These are phyloP conservation scores for Rhingia rostrata DNA, from an alignment of 2,888 invertebrate species.

Conservation along the genomic window DNA sequence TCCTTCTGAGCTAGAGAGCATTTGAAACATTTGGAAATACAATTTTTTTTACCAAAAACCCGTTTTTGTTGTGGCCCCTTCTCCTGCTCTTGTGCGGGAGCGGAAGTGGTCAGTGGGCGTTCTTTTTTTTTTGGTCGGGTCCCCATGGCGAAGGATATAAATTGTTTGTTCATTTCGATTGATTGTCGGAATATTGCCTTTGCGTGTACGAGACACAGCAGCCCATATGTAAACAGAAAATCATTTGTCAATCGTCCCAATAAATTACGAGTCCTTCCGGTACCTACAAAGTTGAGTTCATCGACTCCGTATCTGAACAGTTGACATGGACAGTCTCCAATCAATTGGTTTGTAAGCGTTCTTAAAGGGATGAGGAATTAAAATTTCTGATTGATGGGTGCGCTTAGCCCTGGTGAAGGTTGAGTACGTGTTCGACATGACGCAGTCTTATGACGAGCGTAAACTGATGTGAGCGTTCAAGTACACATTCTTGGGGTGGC, in stretches of 20 bases:
- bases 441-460: conserved; percentile 10
- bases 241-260: conserved; percentile 64
- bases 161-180: conserved; percentile 68
- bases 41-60: conserved; percentile 48
- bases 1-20: conserved; percentile 28
- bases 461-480: conserved; percentile 10
- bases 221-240: conserved; percentile 40
- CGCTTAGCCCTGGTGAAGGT: conserved; percentile 15
- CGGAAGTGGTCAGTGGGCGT: conserved; percentile 1
- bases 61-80: not conserved
- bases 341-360: conserved; percentile 37
- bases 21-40: conserved; percentile 64
- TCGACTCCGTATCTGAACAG: not conserved
- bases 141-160: conserved; percentile 49
- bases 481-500: conserved; percentile 13
- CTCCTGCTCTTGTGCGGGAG: not conserved
- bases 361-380: conserved; percentile 32
- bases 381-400: conserved; percentile 20
- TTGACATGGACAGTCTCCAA: not conserved
- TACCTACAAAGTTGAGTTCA: not conserved
- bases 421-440: conserved; percentile 40
- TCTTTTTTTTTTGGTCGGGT: not conserved
- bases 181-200: conserved; percentile 63
- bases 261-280: conserved; percentile 51
- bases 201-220: conserved; percentile 6